These are phyloP conservation scores for Condylura cristata DNA, from an alignment of 2,113 vertebrate species.

Conservation along the genomic window DNA sequence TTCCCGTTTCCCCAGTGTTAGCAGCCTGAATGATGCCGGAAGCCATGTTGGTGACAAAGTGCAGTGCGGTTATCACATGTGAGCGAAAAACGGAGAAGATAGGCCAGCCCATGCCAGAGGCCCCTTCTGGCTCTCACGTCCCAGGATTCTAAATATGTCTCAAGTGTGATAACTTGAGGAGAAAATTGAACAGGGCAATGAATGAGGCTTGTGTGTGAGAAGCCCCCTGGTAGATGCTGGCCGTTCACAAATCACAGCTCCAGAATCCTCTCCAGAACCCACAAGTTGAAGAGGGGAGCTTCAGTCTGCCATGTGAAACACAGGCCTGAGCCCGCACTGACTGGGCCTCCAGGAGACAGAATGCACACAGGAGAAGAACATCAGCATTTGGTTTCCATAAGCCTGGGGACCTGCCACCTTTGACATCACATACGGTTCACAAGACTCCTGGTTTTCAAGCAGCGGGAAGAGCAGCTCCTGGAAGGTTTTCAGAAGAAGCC, in stretches of 20 bases:
- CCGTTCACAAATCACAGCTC: conserved; percentile 41
- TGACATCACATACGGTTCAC: background rate
- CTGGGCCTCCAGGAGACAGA: background rate
- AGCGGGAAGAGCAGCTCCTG: background rate
- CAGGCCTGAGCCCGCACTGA: background rate
- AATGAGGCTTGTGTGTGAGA: conserved; percentile 42
- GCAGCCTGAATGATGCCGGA: background rate
- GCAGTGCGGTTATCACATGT: conserved; percentile 27
- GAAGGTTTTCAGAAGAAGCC: background rate
- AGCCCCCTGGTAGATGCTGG: background rate
- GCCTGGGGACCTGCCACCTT: background rate
- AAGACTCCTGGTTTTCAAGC: background rate
- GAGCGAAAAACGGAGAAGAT: conserved; percentile 27
- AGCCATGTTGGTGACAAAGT: background rate
- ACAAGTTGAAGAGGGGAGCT: background rate
- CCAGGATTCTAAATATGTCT: conserved; percentile 55
- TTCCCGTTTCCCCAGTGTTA: background rate
- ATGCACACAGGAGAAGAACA: background rate
- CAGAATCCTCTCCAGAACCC: background rate
- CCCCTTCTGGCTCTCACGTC: background rate
- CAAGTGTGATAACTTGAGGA: background rate
- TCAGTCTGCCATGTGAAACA: background rate
- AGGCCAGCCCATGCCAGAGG: background rate
- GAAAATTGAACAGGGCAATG: conserved; percentile 50
- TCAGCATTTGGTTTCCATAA: background rate